Evolutionary conservation across 2,797 vertebrate genomes (phyloP).

Genomic region (Cichlasoma orientale): DNA sequence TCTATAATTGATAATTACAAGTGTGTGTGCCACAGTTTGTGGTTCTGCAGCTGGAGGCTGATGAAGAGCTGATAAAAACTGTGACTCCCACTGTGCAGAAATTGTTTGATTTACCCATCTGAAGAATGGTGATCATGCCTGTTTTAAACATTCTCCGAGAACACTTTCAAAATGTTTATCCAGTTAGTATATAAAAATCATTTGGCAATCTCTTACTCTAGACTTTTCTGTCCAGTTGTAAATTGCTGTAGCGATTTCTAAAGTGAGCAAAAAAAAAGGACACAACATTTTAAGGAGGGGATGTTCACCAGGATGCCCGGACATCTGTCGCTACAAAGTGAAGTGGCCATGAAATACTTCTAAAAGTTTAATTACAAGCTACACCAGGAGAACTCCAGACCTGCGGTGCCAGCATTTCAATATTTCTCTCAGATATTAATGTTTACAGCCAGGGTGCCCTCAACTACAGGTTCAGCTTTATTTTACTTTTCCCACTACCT

Average conservation of each 20-base stretch:
- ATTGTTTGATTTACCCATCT: conserved; percentile 22
- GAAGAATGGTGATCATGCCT: not conserved
- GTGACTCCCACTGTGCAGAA: conserved; percentile 8
- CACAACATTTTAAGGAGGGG: conserved; percentile 12
- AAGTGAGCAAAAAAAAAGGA: conserved; percentile 12
- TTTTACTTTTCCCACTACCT: conserved; percentile 20
- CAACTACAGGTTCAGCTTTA: conserved; percentile 13
- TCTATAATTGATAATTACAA: conserved; percentile 52
- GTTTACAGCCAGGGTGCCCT: conserved; percentile 31
- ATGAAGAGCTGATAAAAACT: conserved; percentile 23
- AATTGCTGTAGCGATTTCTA: conserved; percentile 16
- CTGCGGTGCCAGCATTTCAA: conserved; percentile 37
- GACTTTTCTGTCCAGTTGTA: not conserved
- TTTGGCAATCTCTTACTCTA: not conserved
- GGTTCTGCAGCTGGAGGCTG: conserved; percentile 24
- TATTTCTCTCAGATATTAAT: conserved; percentile 58
- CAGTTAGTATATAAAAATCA: conserved; percentile 8
- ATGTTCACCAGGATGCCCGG: conserved; percentile 8
- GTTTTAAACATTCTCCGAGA: not conserved
- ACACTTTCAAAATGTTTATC: conserved; percentile 6
- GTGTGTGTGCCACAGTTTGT: conserved; percentile 25
- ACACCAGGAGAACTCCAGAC: conserved; percentile 14
- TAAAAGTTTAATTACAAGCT: conserved; percentile 49
- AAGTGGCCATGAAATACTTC: conserved; percentile 26
- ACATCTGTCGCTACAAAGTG: conserved; percentile 16